Evolutionary conservation across 2,113 vertebrate species (phyloP).

Genomic region (Fulmarus glacialis): DNA sequence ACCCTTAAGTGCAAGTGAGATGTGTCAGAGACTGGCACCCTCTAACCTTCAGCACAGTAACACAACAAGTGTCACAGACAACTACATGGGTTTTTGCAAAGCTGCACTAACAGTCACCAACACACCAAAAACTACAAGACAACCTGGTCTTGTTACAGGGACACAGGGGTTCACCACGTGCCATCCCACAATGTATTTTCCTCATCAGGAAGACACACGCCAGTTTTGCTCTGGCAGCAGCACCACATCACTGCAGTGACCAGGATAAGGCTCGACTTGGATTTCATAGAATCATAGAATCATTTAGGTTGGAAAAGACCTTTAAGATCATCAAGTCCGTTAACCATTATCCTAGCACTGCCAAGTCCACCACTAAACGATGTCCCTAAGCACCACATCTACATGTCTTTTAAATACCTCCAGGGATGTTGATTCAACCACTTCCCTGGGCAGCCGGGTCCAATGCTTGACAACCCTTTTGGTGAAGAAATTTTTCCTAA

Average conservation of each 20-base stretch:
- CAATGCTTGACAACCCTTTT: not conserved
- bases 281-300: not conserved
- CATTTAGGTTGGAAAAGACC: not conserved
- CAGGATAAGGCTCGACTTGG: not conserved
- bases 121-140: not conserved
- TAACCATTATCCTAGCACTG: not conserved
- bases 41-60: not conserved
- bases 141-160: not conserved
- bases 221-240: not conserved
- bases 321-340: not conserved
- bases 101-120: not conserved
- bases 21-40: not conserved
- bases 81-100: not conserved
- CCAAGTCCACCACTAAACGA: not conserved
- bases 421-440: not conserved
- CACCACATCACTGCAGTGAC: not conserved
- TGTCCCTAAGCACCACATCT: not conserved
- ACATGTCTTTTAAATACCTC: not conserved
- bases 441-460: not conserved
- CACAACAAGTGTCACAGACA: rapidly evolving
- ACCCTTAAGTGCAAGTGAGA: rapidly evolving
- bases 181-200: not conserved
- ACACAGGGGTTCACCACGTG: rapidly evolving
- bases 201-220: not conserved
- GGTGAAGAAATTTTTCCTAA: not conserved